These are phyloP conservation scores for Athene cunicularia DNA, from an alignment of 2,113 vertebrate genomes.

Conservation along the genomic window DNA sequence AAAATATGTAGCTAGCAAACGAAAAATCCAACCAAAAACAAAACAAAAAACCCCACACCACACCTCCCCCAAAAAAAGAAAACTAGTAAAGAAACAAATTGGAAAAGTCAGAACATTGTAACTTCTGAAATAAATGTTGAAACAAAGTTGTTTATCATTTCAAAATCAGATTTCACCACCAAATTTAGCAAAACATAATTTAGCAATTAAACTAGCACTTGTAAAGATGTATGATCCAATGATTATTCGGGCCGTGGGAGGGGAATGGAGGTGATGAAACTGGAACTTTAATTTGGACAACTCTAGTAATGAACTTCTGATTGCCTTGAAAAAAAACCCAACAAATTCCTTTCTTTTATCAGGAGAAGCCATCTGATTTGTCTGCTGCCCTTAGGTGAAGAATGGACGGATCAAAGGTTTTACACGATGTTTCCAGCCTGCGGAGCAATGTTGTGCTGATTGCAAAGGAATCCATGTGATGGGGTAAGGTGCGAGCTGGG, in stretches of 20 bases:
- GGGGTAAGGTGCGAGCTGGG: constrained; percentile 12
- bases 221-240: background rate
- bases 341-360: constrained; percentile 55
- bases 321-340: constrained; percentile 4
- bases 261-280: background rate
- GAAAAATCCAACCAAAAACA: too few species aligned
- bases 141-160: background rate
- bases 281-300: constrained; percentile 24
- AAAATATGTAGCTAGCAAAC: background rate
- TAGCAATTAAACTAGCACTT: background rate
- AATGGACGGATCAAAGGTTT: constrained; percentile 52
- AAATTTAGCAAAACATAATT: background rate
- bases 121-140: background rate
- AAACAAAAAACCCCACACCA: too few species aligned
- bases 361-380: constrained; percentile 53
- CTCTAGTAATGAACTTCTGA: constrained; percentile 54
- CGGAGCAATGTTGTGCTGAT: constrained; percentile 39
- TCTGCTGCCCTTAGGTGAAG: constrained; percentile 65
- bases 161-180: background rate
- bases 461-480: constrained; percentile 56
- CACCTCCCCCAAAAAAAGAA: too few species aligned
- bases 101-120: background rate
- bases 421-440: constrained; percentile 14
- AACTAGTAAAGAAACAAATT: background rate
- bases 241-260: background rate